Evolutionary conservation across 2,797 vertebrate species (phyloP).

Genomic region (Apodemus agrarius): DNA sequence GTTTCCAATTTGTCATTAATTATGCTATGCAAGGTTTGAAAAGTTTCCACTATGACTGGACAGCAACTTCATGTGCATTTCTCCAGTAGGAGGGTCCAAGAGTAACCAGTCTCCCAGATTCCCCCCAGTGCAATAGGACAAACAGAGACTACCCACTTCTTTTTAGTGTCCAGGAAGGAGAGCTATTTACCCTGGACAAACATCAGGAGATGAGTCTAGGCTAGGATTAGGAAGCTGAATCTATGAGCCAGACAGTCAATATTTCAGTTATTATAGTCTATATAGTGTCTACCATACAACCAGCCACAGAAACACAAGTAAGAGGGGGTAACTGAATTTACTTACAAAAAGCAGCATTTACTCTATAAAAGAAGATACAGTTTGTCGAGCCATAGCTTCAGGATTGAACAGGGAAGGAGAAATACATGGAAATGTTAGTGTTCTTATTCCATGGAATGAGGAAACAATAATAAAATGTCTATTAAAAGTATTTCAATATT

Average conservation of each 20-base stretch:
- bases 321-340: background rate
- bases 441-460: background rate
- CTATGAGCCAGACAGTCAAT: background rate
- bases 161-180: background rate
- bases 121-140: background rate
- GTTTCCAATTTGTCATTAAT: background rate
- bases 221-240: background rate
- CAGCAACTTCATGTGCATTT: background rate
- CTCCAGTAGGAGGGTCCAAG: background rate
- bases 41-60: background rate
- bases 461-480: constrained; percentile 12
- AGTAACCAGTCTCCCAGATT: background rate
- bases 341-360: background rate
- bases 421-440: background rate
- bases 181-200: background rate
- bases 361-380: background rate
- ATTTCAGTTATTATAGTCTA: constrained; percentile 13
- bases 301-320: background rate
- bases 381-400: background rate
- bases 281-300: background rate
- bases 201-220: constrained; percentile 25
- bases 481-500: constrained; percentile 8
- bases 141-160: background rate
- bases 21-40: background rate
- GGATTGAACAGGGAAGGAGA: background rate